These are phyloP conservation scores for Pteria penguin DNA, from an alignment of 2,888 invertebrate species.

Conservation along the genomic window DNA sequence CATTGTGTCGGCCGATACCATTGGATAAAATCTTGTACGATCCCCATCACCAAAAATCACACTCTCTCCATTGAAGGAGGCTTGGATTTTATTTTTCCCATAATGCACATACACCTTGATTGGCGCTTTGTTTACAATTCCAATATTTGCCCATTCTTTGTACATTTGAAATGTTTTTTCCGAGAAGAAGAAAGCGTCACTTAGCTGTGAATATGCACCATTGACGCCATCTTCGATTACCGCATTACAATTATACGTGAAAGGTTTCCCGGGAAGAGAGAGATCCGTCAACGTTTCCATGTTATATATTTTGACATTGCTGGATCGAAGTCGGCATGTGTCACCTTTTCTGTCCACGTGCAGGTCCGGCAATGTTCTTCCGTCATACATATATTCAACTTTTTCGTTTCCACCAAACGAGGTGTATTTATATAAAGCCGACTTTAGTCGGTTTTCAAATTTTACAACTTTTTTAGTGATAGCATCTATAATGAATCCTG, in stretches of 20 bases:
- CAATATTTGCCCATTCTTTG: constrained; percentile 44
- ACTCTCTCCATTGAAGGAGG: constrained; percentile 46
- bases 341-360: constrained; percentile 13
- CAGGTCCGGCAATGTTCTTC: constrained; percentile 31
- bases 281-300: constrained; percentile 11
- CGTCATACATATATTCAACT: constrained; percentile 38
- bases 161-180: constrained; percentile 51
- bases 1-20: constrained; percentile 48
- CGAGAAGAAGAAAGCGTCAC: constrained; percentile 53
- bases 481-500: constrained; percentile 35
- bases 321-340: constrained; percentile 30
- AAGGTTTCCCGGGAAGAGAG: constrained; percentile 1
- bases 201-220: constrained; percentile 50
- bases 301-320: constrained; percentile 37
- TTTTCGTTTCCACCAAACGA: constrained; percentile 50
- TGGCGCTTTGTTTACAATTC: constrained; percentile 29
- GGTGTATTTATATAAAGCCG: constrained; percentile 12
- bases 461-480: constrained; percentile 25
- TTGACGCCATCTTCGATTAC: constrained; percentile 45
- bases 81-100: constrained; percentile 37
- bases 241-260: constrained; percentile 36
- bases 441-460: constrained; percentile 2
- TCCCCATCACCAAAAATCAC: constrained; percentile 54
- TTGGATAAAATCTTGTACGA: constrained; percentile 43
- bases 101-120: constrained; percentile 51